Percentiles rank a stretch among this genome's conserved stretches.
These are phyloP conservation scores for Tachina fera DNA, from an alignment of 2,888 invertebrate species.

Conservation along the genomic window DNA sequence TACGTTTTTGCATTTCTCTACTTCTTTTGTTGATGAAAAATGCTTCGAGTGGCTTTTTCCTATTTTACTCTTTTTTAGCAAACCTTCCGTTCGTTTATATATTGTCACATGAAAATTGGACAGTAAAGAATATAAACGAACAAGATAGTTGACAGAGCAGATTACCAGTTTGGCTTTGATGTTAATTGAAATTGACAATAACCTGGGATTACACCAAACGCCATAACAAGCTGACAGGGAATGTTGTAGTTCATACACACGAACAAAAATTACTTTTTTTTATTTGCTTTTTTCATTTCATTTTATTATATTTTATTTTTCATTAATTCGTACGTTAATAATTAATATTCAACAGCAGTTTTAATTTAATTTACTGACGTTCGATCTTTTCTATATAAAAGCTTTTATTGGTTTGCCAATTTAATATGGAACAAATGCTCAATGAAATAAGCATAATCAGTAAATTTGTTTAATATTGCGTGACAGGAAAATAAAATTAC, in stretches of 20 bases:
- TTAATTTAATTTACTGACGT: slow-evolving; percentile 22
- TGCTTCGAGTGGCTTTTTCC: slow-evolving; percentile 36
- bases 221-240: slow-evolving; percentile 1
- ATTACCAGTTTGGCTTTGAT: slow-evolving; percentile 65
- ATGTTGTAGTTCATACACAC: neutral
- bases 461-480: too few relatives aligned
- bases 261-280: neutral
- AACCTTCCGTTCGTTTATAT: slow-evolving; percentile 31
- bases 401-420: neutral
- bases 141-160: slow-evolving; percentile 68
- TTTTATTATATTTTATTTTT: too few relatives aligned
- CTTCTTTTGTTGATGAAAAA: slow-evolving; percentile 51
- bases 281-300: neutral
- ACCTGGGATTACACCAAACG: slow-evolving; percentile 51
- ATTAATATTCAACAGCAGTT: neutral
- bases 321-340: neutral
- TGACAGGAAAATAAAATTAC: too few relatives aligned
- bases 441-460: too few relatives aligned
- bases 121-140: slow-evolving; percentile 54
- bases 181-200: slow-evolving; percentile 70
- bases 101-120: slow-evolving; percentile 28
- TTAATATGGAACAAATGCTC: too few relatives aligned
- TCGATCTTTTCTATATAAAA: neutral
- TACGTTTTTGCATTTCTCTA: neutral
- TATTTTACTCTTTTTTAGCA: slow-evolving; percentile 3